Evolutionary conservation across 2,113 vertebrate species (phyloP), one percentile per base, ranked within the genome.

Genomic region (Rhinolophus sinicus): DNA sequence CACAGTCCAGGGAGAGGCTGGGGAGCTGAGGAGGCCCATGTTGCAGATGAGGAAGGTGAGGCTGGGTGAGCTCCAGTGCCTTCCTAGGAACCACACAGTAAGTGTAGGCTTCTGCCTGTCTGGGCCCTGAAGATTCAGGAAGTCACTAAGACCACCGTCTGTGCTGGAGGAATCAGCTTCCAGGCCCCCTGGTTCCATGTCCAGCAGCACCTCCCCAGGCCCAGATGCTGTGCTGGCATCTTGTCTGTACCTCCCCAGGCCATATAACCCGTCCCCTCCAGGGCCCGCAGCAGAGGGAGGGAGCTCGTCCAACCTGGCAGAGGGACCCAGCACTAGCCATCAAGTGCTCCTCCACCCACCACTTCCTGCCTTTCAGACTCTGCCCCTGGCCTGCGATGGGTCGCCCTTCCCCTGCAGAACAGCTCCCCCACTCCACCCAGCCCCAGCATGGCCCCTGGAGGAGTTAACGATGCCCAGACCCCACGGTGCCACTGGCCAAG

Each of bases 401-500:
- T 69, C 30, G 60, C 65, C 44, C 7, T 7, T 56, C 72, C 33
- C 18, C 18, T 24, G 0, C 47, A 6, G 40, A 85, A 60, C 80
- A 54, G 78, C 52, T 35, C 80, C 58, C 58, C 80, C 38, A 40
- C 88, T 30, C 88, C 22, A 3, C 88, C 67, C 38, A 50, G 81
- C 60, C 47, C 67, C 83, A 94, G 30, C 26, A 1, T 94, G 93
- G 80, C 87, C 96, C 88, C 77, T 83, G 73, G 67, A 94, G 93
- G 90, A 96, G 83, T 92, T 94, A 97, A 97, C 1, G 40, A 83
- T 94, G 83, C 94, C 92, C 96, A 97, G 96, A 95, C 95, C 95
- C 95, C 85, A 60, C 2, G 92, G 97, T 96, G 52, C 92, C 8
- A 73, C 97, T 56, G 10, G 47, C 89, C 22, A n/a, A 10, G 73